Conservation (phyloP, 1,140 invertebrate species). For the Hylaeus anthracinus region DNA sequence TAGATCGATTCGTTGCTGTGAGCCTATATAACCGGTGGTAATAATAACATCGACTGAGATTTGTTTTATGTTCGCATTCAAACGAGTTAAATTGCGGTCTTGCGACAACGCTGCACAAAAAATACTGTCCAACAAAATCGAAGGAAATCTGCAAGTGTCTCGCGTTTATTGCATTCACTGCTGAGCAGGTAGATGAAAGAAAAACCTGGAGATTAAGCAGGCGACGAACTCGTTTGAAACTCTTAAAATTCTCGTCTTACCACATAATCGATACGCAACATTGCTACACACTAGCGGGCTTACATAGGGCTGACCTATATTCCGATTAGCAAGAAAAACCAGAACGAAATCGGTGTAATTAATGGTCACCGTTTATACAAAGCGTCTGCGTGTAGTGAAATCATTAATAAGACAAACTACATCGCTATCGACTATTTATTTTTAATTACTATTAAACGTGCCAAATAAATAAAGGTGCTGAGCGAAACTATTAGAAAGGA, state of each 20-base stretch:
- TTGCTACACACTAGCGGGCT: slow-evolving; percentile 2
- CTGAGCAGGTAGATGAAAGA: neutral
- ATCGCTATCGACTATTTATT: no score
- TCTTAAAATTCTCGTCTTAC: neutral
- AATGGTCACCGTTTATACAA: no score
- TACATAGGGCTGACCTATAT: neutral
- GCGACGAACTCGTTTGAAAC: slow-evolving; percentile 1
- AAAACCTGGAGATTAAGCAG: neutral
- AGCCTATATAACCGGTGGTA: no score
- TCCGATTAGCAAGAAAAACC: neutral
- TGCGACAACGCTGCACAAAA: no score
- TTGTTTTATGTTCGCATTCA: no score
- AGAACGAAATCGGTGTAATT: neutral
- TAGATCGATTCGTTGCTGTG: no score
- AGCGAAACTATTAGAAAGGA: neutral
- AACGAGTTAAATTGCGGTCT: no score
- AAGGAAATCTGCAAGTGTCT: neutral
- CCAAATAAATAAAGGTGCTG: neutral
- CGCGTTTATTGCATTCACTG: neutral
- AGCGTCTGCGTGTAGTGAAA: neutral
- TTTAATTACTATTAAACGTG: no score
- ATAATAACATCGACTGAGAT: no score
- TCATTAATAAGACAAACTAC: neutral
- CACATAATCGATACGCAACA: slow-evolving; percentile 4
- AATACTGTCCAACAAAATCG: neutral